A percentile compares a stretch with the other conserved stretches of the same genome.
Evolutionary conservation across 2,888 invertebrate species (phyloP).

Genomic region (Mimumesa dahlbomi): DNA sequence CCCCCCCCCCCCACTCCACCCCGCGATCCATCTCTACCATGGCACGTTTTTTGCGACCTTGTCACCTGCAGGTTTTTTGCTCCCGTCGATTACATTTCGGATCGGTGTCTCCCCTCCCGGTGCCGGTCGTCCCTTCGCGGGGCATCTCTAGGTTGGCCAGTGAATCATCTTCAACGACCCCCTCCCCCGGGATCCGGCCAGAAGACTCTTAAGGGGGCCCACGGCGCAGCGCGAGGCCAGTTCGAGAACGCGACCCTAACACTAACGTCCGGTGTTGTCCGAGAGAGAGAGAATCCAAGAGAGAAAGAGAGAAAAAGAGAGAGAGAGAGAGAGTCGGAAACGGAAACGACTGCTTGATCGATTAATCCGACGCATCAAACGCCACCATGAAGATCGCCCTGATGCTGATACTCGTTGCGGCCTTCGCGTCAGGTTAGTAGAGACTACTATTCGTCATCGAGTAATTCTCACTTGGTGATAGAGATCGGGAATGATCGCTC

Average conservation of each 20-base stretch:
- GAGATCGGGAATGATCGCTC: too few species aligned
- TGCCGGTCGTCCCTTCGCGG: slow-evolving; percentile 47
- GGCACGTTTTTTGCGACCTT: slow-evolving; percentile 27
- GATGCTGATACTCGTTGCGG: slow-evolving; percentile 82
- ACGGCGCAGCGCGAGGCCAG: slow-evolving; percentile 78
- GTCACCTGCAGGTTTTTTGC: slow-evolving; percentile 48
- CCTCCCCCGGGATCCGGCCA: slow-evolving; percentile 73
- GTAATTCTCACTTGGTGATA: not conserved
- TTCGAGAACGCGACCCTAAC: slow-evolving; percentile 79
- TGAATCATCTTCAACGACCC: slow-evolving; percentile 77
- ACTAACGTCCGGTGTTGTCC: slow-evolving; percentile 77
- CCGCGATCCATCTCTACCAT: slow-evolving; percentile 15
- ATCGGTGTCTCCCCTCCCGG: slow-evolving; percentile 35
- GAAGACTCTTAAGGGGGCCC: slow-evolving; percentile 79
- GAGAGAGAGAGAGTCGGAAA: too few species aligned
- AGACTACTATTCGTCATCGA: not conserved
- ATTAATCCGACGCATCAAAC: slow-evolving; percentile 72
- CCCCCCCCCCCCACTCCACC: slow-evolving; percentile 12
- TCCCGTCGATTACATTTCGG: slow-evolving; percentile 56
- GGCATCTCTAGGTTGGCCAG: slow-evolving; percentile 64
- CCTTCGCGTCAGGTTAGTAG: slow-evolving; percentile 83
- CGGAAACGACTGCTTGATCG: slow-evolving; percentile 71
- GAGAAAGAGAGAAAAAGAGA: too few species aligned
- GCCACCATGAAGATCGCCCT: slow-evolving; percentile 82
- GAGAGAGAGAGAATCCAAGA: too few species aligned